Percentiles rank a stretch among this genome's conserved stretches.
Conservation (phyloP, 2,113 vertebrate species). For the Ia io region DNA sequence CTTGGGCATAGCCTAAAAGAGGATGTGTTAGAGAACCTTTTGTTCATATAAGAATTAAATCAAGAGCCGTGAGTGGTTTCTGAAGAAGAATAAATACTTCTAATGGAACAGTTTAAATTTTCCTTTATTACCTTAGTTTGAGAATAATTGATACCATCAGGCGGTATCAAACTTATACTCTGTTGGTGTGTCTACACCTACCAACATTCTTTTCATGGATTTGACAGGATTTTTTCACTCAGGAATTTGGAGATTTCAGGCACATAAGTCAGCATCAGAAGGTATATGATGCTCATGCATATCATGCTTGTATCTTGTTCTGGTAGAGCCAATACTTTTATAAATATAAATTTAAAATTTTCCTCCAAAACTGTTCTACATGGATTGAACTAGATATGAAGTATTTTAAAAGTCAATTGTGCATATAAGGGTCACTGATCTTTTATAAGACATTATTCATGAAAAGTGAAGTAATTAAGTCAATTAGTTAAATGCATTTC, state of each 20-base stretch:
- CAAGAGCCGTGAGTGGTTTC: neutral
- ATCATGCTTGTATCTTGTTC: neutral
- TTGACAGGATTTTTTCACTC: neutral
- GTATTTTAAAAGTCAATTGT: neutral
- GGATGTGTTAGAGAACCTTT: neutral
- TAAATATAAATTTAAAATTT: neutral
- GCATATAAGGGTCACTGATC: neutral
- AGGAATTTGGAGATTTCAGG: neutral
- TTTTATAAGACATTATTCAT: neutral
- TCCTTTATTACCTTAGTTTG: neutral
- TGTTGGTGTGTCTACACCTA: neutral
- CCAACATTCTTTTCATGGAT: neutral
- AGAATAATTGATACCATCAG: neutral
- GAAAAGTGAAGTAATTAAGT: neutral
- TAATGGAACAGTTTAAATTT: neutral
- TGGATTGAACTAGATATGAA: neutral
- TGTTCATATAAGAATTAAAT: neutral
- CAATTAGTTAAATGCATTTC: neutral
- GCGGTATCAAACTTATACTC: neutral
- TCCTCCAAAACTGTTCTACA: neutral
- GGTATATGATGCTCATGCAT: neutral
- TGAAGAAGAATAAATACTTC: neutral
- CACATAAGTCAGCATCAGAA: neutral
- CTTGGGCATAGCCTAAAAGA: neutral
- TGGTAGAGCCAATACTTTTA: neutral